phyloP scores from a whole-genome alignment of 2,113 vertebrate species.

The Uria lomvia region DNA sequence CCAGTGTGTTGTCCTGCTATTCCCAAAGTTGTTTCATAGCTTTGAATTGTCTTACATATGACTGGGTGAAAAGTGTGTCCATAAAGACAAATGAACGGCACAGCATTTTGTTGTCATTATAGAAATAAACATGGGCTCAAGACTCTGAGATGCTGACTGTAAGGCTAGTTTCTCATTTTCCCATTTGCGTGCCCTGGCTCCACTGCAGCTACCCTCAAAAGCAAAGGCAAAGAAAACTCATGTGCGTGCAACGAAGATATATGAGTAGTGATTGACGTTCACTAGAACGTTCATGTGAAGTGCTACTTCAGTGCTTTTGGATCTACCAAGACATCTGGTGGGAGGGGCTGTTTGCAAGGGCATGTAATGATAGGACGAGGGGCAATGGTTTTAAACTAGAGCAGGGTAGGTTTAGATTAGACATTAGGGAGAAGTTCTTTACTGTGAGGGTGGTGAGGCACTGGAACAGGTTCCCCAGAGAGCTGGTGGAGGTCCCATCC shows the following conservation, averaged over 20 bases:
- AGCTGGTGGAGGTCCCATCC: too few species aligned
- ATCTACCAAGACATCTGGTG: neutral
- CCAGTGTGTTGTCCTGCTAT: neutral
- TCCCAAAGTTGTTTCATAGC: neutral
- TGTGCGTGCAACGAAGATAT: neutral
- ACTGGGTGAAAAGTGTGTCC: neutral
- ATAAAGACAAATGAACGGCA: neutral
- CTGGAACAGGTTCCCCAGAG: too few species aligned
- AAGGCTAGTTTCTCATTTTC: neutral
- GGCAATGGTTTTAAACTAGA: too few species aligned
- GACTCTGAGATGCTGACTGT: neutral
- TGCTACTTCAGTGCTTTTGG: neutral
- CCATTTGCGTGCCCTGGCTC: neutral
- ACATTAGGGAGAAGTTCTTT: too few species aligned
- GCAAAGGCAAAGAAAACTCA: neutral
- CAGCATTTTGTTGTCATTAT: neutral
- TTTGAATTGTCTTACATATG: neutral
- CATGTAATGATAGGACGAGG: too few species aligned
- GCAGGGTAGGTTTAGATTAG: too few species aligned
- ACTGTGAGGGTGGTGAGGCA: too few species aligned
- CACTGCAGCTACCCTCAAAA: neutral
- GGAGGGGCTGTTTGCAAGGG: too few species aligned
- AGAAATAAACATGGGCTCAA: neutral
- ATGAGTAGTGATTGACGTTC: neutral
- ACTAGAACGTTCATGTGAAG: neutral